Evolutionary conservation across 2,797 vertebrate species (phyloP).

Genomic region (Anabacerthia variegaticeps): DNA sequence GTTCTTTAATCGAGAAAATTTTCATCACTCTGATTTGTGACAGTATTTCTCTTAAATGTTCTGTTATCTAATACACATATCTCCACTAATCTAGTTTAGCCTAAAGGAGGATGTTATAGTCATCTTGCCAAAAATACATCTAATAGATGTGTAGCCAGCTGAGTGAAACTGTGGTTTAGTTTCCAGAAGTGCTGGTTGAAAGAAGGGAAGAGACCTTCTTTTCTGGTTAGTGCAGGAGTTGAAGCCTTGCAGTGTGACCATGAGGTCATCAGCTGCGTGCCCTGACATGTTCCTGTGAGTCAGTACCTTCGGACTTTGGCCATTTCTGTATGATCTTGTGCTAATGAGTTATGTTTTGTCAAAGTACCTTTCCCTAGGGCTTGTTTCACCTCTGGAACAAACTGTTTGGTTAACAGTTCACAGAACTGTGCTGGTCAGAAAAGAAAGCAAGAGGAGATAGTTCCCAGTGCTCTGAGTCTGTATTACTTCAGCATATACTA

Average conservation of each 20-base stretch:
- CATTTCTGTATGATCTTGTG: background rate
- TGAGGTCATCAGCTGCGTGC: background rate
- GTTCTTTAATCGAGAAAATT: background rate
- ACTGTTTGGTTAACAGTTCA: background rate
- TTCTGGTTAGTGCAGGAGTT: background rate
- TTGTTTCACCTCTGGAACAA: background rate
- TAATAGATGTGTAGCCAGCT: background rate
- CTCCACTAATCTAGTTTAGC: background rate
- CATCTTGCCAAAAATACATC: background rate
- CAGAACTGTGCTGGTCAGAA: background rate
- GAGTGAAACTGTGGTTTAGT: background rate
- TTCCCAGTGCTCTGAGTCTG: background rate
- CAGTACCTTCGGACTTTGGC: conserved; percentile 2
- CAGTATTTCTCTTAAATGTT: background rate
- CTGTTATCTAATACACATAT: background rate
- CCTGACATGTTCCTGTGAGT: background rate
- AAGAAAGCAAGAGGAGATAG: background rate
- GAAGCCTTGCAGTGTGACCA: background rate
- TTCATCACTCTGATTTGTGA: background rate
- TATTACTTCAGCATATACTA: background rate
- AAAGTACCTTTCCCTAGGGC: background rate
- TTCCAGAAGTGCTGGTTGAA: background rate
- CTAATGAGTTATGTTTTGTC: background rate
- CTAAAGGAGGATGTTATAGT: background rate
- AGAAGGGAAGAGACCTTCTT: background rate